phyloP scores from a whole-genome alignment of 2,797 vertebrate species.

The Atherinosoma microstoma region DNA sequence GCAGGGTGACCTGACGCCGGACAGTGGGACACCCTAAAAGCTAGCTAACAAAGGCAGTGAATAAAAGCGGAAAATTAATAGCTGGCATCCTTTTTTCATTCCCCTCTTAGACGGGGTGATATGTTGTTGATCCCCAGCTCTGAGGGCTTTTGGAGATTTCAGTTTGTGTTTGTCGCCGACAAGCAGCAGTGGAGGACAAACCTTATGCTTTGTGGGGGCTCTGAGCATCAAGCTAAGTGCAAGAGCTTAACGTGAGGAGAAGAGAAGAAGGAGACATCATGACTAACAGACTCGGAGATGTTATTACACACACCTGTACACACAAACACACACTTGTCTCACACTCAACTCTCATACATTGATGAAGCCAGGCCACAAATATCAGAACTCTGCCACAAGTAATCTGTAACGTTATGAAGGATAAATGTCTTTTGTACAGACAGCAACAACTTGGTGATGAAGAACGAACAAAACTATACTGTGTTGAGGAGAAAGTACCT shows the following conservation, averaged over 20 bases:
- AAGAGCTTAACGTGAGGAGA: slow-evolving; percentile 85
- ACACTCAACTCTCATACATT: slow-evolving; percentile 48
- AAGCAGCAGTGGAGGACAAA: slow-evolving; percentile 81
- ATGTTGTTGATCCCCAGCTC: slow-evolving; percentile 83
- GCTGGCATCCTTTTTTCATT: slow-evolving; percentile 88
- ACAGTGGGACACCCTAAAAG: slow-evolving; percentile 73
- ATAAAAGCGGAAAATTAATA: slow-evolving; percentile 83
- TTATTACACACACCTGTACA: slow-evolving; percentile 77
- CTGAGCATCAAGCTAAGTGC: slow-evolving; percentile 77
- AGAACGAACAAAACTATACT: slow-evolving; percentile 72
- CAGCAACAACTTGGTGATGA: slow-evolving; percentile 76
- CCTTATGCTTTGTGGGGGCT: slow-evolving; percentile 79
- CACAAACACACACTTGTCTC: slow-evolving; percentile 44
- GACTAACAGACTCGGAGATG: slow-evolving; percentile 87
- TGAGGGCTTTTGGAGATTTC: slow-evolving; percentile 87
- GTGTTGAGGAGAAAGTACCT: slow-evolving; percentile 81
- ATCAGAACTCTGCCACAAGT: slow-evolving; percentile 84
- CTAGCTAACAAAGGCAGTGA: slow-evolving; percentile 80
- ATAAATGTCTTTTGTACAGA: slow-evolving; percentile 86
- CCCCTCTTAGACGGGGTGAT: slow-evolving; percentile 81
- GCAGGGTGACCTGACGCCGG: slow-evolving; percentile 88
- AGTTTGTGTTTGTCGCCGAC: slow-evolving; percentile 82
- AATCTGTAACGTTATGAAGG: slow-evolving; percentile 85
- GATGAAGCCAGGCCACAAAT: slow-evolving; percentile 80
- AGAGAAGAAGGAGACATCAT: slow-evolving; percentile 67